phyloP scores from a whole-genome alignment of 2,113 vertebrate species.

The Urocynchramus pylzowi region DNA sequence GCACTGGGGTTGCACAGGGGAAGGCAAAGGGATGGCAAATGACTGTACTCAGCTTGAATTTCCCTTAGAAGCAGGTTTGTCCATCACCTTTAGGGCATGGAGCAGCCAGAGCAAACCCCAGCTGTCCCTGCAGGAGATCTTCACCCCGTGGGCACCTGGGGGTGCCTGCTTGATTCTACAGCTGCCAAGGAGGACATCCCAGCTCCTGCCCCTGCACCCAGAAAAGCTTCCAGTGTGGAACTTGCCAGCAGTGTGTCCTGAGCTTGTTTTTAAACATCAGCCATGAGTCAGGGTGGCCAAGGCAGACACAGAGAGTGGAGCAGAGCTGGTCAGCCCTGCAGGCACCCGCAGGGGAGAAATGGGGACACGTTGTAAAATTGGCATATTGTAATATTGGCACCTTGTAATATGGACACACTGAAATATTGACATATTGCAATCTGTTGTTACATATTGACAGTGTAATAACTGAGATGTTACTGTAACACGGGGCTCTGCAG shows the following conservation, averaged over 20 bases:
- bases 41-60: background rate
- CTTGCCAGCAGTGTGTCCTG: background rate
- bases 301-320: background rate
- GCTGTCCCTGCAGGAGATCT: no score
- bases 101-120: background rate
- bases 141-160: fast-evolving
- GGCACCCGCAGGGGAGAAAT: background rate
- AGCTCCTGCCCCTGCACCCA: background rate
- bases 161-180: background rate
- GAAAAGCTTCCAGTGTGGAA: background rate
- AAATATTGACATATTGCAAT: background rate
- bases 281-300: background rate
- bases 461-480: no score
- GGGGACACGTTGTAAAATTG: background rate
- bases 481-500: background rate
- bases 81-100: background rate
- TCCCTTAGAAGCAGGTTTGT: background rate
- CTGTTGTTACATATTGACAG: fast-evolving
- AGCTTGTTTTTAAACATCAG: background rate
- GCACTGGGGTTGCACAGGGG: fast-evolving
- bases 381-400: no score
- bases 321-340: background rate
- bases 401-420: background rate
- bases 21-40: background rate
- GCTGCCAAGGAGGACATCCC: fast-evolving